A percentile compares a stretch with the other conserved stretches of the same genome.
Conservation (phyloP, 2,888 invertebrate species). For the Cactoblastis cactorum region DNA sequence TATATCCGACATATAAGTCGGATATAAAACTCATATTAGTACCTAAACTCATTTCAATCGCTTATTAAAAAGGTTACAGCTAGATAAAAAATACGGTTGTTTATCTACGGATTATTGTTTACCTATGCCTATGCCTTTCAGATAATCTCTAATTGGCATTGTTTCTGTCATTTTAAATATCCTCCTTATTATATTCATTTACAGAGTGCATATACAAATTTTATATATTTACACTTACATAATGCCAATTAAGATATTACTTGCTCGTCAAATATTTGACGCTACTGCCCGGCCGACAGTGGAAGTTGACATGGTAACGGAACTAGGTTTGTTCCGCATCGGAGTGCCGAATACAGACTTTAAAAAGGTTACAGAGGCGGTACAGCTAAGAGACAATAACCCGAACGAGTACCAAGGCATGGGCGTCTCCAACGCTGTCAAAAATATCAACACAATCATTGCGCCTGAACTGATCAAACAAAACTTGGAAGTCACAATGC, state of each 20-base stretch:
- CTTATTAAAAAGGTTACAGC: too few species aligned
- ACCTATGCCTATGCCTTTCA: too few species aligned
- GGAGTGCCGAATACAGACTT: conserved; percentile 98
- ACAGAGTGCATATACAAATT: too few species aligned
- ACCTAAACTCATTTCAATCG: too few species aligned
- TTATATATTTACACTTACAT: conserved; percentile 13
- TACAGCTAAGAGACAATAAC: conserved; percentile 95
- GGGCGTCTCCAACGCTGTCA: conserved; percentile 93
- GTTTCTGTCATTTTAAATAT: neutral
- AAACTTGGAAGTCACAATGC: conserved; percentile 92
- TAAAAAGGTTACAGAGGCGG: conserved; percentile 95
- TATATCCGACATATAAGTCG: too few species aligned
- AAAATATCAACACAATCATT: conserved; percentile 91
- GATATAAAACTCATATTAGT: too few species aligned
- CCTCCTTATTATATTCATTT: too few species aligned
- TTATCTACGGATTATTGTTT: too few species aligned
- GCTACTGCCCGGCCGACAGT: conserved; percentile 98
- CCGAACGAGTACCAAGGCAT: conserved; percentile 93
- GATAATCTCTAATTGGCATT: too few species aligned
- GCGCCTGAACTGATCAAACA: conserved; percentile 89
- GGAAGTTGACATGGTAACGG: conserved; percentile 92
- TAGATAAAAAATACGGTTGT: too few species aligned
- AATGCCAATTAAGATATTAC: conserved; percentile 94
- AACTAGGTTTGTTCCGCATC: conserved; percentile 91
- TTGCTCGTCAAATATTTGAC: conserved; percentile 98